A percentile compares a stretch with the other conserved stretches of the same genome.
These are phyloP conservation scores for Ceratitis capitata DNA, from an alignment of 1,140 invertebrate species.

Conservation along the genomic window DNA sequence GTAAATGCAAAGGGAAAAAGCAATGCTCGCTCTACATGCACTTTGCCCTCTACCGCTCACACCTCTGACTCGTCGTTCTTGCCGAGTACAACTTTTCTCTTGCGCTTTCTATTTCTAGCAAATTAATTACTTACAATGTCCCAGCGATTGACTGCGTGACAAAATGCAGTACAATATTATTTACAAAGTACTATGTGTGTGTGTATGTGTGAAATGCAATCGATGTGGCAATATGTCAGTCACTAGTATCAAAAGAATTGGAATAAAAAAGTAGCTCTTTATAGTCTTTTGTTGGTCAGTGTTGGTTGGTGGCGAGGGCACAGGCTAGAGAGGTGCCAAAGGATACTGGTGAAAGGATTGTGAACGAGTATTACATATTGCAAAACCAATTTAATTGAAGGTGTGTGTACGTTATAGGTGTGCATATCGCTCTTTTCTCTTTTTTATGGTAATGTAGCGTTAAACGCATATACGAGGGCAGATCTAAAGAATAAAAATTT, in stretches of 20 bases:
- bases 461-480: no score
- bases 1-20: neutral
- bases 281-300: no score
- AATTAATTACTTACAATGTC: neutral
- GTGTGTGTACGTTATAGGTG: neutral
- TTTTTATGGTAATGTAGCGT: no score
- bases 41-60: no score
- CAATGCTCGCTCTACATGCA: neutral
- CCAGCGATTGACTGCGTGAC: neutral
- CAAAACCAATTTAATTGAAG: slow-evolving; percentile 16
- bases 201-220: neutral
- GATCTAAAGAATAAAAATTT: no score
- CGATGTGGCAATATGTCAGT: neutral
- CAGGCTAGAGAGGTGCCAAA: no score
- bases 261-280: no score
- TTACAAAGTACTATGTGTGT: neutral
- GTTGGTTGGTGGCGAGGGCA: no score
- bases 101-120: neutral
- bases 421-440: no score
- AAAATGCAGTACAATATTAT: neutral
- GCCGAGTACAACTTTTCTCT: neutral
- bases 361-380: neutral
- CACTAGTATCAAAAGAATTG: neutral
- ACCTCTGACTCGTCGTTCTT: no score
- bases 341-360: neutral